Conservation (phyloP, 2,888 invertebrate species). For the Xylota sylvarum region DNA sequence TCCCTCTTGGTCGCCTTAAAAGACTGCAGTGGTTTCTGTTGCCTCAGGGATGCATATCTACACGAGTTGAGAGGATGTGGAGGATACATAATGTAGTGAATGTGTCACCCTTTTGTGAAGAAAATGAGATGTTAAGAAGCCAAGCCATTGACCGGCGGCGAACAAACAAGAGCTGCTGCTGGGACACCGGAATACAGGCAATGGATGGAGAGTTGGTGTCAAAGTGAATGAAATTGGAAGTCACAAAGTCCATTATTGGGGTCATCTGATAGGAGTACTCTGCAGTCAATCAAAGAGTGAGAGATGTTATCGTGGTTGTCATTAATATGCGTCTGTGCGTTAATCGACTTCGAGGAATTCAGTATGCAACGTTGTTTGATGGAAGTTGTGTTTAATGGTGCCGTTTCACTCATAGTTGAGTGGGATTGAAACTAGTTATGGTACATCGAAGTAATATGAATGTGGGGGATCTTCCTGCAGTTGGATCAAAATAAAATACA, state of each 20-base stretch:
- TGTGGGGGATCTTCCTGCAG: too few species aligned
- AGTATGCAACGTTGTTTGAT: not conserved
- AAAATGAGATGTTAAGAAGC: slow-evolving; percentile 70
- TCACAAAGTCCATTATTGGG: slow-evolving; percentile 63
- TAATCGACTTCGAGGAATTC: slow-evolving; percentile 2
- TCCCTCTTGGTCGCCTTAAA: slow-evolving; percentile 39
- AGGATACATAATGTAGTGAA: slow-evolving; percentile 51
- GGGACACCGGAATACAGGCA: not conserved
- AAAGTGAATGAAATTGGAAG: slow-evolving; percentile 68
- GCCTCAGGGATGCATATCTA: slow-evolving; percentile 58
- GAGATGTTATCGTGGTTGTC: not conserved
- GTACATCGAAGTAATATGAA: too few species aligned
- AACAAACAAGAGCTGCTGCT: slow-evolving; percentile 4
- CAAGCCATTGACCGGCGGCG: slow-evolving; percentile 43
- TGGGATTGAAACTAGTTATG: too few species aligned
- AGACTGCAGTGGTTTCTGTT: slow-evolving; percentile 56
- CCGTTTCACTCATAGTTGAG: too few species aligned
- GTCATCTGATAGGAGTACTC: slow-evolving; percentile 56
- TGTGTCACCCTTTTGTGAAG: slow-evolving; percentile 62
- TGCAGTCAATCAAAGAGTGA: slow-evolving; percentile 25
- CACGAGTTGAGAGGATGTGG: slow-evolving; percentile 24
- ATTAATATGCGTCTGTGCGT: slow-evolving; percentile 2
- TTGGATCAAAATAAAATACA: too few species aligned
- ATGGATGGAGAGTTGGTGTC: slow-evolving; percentile 14
- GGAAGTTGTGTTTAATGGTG: not conserved